A percentile compares a stretch with the other conserved stretches of the same genome.
Conservation (phyloP, 2,888 invertebrate species). For the Drosophila sordidula region DNA sequence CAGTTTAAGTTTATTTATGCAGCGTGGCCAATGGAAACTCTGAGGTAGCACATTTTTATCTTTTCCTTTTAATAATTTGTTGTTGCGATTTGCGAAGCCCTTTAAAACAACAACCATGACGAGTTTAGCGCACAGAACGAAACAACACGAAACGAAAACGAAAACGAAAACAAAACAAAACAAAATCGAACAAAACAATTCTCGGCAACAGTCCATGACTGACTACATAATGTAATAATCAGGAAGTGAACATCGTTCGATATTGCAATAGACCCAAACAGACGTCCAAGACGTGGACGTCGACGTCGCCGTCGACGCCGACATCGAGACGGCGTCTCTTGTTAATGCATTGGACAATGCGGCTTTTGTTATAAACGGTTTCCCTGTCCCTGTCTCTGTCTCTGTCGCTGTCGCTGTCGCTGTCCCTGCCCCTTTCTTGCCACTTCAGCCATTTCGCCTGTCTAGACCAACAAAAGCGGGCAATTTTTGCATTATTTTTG, state of each 20-base stretch:
- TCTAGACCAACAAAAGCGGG: conserved; percentile 68
- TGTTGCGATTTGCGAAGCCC: conserved; percentile 45
- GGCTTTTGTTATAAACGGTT: conserved; percentile 66
- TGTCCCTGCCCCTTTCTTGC: conserved; percentile 24
- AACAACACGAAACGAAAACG: conserved; percentile 2
- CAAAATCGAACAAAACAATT: conserved; percentile 32
- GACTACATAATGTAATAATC: conserved; percentile 68
- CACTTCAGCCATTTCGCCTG: conserved; percentile 47
- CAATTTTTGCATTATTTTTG: conserved; percentile 49
- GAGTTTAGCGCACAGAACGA: conserved; percentile 21
- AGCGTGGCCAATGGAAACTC: conserved; percentile 53
- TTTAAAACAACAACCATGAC: conserved; percentile 37
- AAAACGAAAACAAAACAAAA: conserved; percentile 20
- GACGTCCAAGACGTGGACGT: conserved; percentile 21
- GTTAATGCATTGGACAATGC: conserved; percentile 69
- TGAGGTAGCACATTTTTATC: conserved; percentile 45
- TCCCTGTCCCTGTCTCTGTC: conserved; percentile 31
- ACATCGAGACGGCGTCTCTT: conserved; percentile 34
- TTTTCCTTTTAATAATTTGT: conserved; percentile 23
- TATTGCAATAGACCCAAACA: conserved; percentile 59
- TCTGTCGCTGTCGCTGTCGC: not conserved
- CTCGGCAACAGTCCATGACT: conserved; percentile 46
- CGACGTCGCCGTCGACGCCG: not conserved
- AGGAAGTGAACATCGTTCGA: conserved; percentile 65
- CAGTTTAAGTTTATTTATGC: conserved; percentile 67